These are phyloP conservation scores for Malurus cyaneus DNA, from an alignment of 2,113 vertebrate species.

Conservation along the genomic window DNA sequence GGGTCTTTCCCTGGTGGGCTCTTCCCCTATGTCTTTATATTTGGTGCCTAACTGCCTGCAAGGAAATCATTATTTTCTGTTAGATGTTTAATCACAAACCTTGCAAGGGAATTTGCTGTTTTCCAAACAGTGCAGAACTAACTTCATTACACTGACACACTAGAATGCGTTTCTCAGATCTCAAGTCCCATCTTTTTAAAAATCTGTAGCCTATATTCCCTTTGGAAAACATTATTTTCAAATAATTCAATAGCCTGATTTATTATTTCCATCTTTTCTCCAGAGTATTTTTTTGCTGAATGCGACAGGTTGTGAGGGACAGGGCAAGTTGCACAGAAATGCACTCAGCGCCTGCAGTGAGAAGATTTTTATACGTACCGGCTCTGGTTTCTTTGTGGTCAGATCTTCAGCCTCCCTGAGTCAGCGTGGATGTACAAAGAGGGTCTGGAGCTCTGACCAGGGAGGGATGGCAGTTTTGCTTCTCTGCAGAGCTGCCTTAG, in stretches of 20 bases:
- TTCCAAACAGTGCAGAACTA: conserved; percentile 57
- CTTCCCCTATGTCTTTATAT: background rate
- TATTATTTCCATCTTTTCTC: background rate
- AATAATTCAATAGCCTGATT: background rate
- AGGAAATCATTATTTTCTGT: conserved; percentile 53
- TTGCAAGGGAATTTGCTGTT: conserved; percentile 53
- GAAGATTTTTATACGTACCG: background rate
- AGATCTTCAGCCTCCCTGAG: background rate
- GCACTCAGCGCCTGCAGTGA: background rate
- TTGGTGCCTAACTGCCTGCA: conserved; percentile 13
- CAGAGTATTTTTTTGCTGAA: background rate
- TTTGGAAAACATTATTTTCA: conserved; percentile 23
- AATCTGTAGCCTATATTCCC: background rate
- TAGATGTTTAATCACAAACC: conserved; percentile 52
- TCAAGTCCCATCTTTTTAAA: conserved; percentile 2
- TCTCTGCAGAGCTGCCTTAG: background rate
- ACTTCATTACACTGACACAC: background rate
- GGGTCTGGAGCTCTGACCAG: background rate
- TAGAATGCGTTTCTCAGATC: conserved; percentile 4
- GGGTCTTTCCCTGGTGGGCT: background rate
- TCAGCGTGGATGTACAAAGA: background rate
- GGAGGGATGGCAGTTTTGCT: background rate
- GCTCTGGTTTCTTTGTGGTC: background rate
- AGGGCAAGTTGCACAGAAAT: background rate
- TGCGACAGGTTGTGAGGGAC: background rate